Percentiles rank a stretch among this genome's conserved stretches.
Evolutionary conservation across 2,888 invertebrate genomes (phyloP).

Genomic region (Kryphioiulus occultus): DNA sequence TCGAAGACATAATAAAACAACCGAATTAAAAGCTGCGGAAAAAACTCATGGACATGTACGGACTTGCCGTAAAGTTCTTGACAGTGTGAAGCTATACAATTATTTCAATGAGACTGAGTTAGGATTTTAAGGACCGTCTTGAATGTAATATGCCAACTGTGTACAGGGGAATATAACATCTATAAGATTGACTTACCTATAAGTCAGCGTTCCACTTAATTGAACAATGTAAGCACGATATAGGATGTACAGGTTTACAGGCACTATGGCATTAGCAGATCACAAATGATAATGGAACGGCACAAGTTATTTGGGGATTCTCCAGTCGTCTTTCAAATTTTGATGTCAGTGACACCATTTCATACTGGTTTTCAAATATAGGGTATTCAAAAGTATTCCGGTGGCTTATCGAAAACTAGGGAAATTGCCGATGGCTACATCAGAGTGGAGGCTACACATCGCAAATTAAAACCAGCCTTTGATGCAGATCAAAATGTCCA

Average conservation of each 20-base stretch:
- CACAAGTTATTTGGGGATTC: not conserved
- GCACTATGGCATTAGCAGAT: not conserved
- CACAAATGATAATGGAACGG: not conserved
- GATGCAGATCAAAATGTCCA: not conserved
- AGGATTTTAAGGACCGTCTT: not conserved
- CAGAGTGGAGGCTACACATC: not conserved
- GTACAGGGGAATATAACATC: not conserved
- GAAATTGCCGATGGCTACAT: not conserved
- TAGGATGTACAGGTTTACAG: not conserved
- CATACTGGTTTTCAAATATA: not conserved
- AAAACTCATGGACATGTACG: too few relatives aligned
- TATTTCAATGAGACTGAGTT: not conserved
- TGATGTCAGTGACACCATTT: constrained; percentile 21
- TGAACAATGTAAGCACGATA: not conserved
- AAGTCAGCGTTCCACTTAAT: not conserved
- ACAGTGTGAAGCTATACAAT: too few relatives aligned
- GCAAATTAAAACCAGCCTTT: not conserved
- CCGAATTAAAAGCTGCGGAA: too few relatives aligned
- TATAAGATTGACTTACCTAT: not conserved
- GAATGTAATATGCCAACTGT: not conserved
- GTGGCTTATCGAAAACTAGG: not conserved
- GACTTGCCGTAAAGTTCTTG: too few relatives aligned
- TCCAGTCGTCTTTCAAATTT: not conserved
- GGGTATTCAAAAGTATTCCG: not conserved
- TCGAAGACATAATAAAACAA: too few relatives aligned